Conservation (phyloP, 2,888 invertebrate genomes). For the Lasioglossum vierecki region DNA sequence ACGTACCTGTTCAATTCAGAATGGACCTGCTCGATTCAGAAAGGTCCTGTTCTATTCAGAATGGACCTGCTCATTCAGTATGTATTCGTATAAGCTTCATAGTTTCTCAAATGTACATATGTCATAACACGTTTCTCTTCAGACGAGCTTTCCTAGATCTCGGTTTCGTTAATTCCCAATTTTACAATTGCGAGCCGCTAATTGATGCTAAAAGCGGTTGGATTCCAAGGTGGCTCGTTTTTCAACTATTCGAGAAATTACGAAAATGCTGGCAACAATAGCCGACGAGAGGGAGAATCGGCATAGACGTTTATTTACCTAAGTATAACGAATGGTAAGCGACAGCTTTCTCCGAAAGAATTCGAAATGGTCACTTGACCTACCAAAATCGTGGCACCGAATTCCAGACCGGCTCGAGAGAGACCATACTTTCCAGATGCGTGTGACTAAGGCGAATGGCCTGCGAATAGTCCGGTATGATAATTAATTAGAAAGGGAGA, state of each 20-base stretch:
- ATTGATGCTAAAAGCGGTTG: neutral
- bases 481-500: slow-evolving; percentile 66
- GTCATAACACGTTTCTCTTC: neutral
- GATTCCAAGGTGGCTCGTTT: neutral
- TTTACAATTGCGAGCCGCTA: neutral
- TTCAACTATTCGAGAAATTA: neutral
- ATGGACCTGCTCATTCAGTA: too few species aligned
- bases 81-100: too few species aligned
- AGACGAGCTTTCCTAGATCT: neutral
- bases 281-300: neutral
- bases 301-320: neutral
- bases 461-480: slow-evolving; percentile 54
- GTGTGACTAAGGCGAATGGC: slow-evolving; percentile 62
- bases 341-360: slow-evolving; percentile 48
- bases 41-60: too few species aligned
- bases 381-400: slow-evolving; percentile 5
- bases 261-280: neutral
- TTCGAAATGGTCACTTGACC: neutral
- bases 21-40: too few species aligned
- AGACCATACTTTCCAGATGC: slow-evolving; percentile 26
- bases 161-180: neutral
- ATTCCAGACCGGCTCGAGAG: neutral
- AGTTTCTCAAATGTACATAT: neutral
- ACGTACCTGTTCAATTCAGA: too few species aligned
- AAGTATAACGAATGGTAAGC: neutral